Base-by-base conservation (phyloP, 2,113 vertebrate genomes). In the Lota lota region DNA sequence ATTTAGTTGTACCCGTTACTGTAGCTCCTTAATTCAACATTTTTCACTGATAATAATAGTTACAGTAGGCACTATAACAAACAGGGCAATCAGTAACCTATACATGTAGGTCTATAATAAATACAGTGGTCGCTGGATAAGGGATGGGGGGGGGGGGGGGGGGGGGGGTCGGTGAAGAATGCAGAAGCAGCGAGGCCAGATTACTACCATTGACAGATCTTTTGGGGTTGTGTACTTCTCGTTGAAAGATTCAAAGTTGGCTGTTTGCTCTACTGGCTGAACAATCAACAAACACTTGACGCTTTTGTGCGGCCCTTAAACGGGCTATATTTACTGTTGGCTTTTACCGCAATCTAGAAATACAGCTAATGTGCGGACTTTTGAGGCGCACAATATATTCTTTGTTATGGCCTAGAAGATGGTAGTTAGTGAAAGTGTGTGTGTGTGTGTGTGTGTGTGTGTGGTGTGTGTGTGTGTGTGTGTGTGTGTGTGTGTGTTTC, bases 221-320 rank as follows among this genome's bases (percentile, higher is more conserved):
- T 84, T 79, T 85, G 79, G 81, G 78, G 70, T 70, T 75, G 86
- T 90, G 88, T 83, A 86, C 91, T 83, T 84, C 83, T 85, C 93
- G 90, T 92, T 93, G 91, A 93, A 90, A 92, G 87, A 84, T 89
- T 83, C 83, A 90, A 54, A 79, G 82, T 86, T 83, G 71, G 61
- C 81, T 96, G 92, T 96, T 96, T 95, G 93, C 93, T 91, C 88
- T 94, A 79, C 87, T 86, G 93, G 84, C 93, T 88, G 91, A 93
- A 93, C 92, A 86, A 90, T 94, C 95, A 94, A 88, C 86, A 95
- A 93, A 94, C 94, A 93, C 94, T 95, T 91, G 88, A 93, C 83
- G 92, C 92, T 92, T 95, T 92, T 95, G 94, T 95, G 77, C 70
- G 91, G 72, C 75, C 84, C 74, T 81, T 92, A 89, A 92, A 93